These are phyloP conservation scores for Onychomys torridus DNA, from an alignment of 2,797 vertebrate species.

Conservation along the genomic window DNA sequence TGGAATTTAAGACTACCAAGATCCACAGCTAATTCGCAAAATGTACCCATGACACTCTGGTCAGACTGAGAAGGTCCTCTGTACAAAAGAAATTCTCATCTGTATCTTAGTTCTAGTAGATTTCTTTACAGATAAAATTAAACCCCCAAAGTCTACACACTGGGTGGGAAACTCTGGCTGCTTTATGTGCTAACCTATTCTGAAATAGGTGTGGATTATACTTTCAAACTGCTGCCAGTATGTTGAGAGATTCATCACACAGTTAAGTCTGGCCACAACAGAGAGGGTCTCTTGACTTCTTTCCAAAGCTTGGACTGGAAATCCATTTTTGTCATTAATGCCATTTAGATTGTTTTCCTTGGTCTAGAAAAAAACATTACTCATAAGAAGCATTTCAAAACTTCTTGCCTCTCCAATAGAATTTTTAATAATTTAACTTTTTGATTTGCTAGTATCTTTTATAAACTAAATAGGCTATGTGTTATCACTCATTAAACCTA, in stretches of 20 bases:
- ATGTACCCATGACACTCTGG: background rate
- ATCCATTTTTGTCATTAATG: constrained; percentile 51
- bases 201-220: constrained; percentile 31
- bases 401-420: background rate
- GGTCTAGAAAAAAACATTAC: constrained; percentile 39
- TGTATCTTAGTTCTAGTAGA: constrained; percentile 27
- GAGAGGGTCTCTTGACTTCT: constrained; percentile 36
- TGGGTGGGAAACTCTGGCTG: constrained; percentile 38
- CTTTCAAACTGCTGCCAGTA: background rate
- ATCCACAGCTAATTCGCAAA: background rate
- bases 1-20: background rate
- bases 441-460: constrained; percentile 32
- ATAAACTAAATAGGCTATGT: constrained; percentile 14
- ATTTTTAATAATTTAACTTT: constrained; percentile 41
- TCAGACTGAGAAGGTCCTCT: background rate
- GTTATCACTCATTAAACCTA: background rate
- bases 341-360: constrained; percentile 32
- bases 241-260: constrained; percentile 12
- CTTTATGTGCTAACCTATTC: background rate
- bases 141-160: background rate
- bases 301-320: constrained; percentile 33
- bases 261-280: constrained; percentile 3
- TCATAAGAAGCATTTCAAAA: constrained; percentile 1
- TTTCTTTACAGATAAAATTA: constrained; percentile 19
- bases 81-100: background rate